These are phyloP conservation scores for Tribolium freemani DNA, from an alignment of 2,888 invertebrate species.

Conservation along the genomic window DNA sequence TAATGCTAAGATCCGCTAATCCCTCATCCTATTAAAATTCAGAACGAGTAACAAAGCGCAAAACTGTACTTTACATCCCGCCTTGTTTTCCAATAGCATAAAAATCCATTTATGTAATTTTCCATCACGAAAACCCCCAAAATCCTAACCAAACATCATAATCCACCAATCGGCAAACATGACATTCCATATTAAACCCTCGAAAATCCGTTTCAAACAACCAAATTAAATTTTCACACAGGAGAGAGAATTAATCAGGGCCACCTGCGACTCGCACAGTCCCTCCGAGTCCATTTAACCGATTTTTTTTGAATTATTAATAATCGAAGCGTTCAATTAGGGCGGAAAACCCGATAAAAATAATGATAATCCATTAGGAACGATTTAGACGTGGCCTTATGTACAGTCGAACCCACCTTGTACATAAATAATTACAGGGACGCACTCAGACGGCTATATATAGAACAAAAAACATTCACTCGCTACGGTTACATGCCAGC, in stretches of 20 bases:
- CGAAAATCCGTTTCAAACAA: too few relatives aligned
- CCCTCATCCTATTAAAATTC: too few relatives aligned
- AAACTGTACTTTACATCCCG: too few relatives aligned
- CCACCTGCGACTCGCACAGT: conserved; percentile 4
- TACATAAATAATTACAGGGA: conserved; percentile 49
- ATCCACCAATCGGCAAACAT: too few relatives aligned
- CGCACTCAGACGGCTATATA: conserved; percentile 48
- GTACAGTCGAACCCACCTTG: conserved; percentile 41
- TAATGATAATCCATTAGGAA: conserved; percentile 37
- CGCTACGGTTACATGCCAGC: conserved; percentile 47
- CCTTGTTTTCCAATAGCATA: too few relatives aligned
- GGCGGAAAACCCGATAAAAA: conserved; percentile 21
- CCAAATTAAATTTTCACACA: too few relatives aligned
- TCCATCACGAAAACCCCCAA: too few relatives aligned
- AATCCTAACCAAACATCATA: too few relatives aligned
- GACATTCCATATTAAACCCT: too few relatives aligned
- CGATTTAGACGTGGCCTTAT: conserved; percentile 30
- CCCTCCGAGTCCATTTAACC: background rate
- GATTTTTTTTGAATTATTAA: conserved; percentile 21
- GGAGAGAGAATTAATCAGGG: conserved; percentile 1
- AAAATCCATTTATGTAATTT: too few relatives aligned
- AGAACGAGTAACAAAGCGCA: too few relatives aligned
- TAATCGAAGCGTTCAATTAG: conserved; percentile 35
- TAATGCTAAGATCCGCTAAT: too few relatives aligned
- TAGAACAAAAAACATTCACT: conserved; percentile 47